Base-by-base conservation (phyloP, 2,888 invertebrate genomes). In the Hyalella azteca region DNA sequence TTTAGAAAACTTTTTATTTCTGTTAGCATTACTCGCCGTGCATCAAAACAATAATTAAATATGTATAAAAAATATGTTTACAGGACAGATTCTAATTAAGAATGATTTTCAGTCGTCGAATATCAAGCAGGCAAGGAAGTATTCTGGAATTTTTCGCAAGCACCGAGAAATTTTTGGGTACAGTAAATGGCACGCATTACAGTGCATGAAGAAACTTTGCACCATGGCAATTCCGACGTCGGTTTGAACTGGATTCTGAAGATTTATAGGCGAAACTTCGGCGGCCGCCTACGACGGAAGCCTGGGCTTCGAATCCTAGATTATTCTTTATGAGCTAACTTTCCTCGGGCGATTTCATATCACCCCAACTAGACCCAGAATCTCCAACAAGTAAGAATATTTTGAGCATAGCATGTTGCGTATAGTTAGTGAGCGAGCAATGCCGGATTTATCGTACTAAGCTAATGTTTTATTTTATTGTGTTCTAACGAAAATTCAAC, bases 281-380 rank as follows among this genome's bases (percentile, higher is more conserved):
- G 66, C 32, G 66, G 66, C 66, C 36, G 39, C 36, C 36, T 19
- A n/a, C 66, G 66, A 66, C 36, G 36, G 66, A 66, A 29, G 66
- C 66, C 59, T 36, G 39, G 36, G 66, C 66, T 32, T 36, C 36
- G 66, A 66, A 36, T 66, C 66, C 66, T n/a, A 66, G 66, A 66
- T 66, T 66, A 66, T 66, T 66, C 66, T 66, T 66, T 66, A 66
- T 36, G 66, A n/a, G 66, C 39, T 36, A 66, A 66, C 66, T 66
- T 66, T 36, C 36, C 66, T n/a, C 66, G 19, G 36, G 36, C 36
- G 66, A 66, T 66, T 66, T 66, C 66, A 66, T 66, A 66, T 66
- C 66, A 54, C 26, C 3, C 26, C 54, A 3, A 29, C 54, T 54
- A 7, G 5, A 29, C 54, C 26, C 29, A 54, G 54, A 54, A 54